Evolutionary conservation across 1,140 invertebrate genomes (phyloP).

Genomic region (Atopsyche davidsoni): DNA sequence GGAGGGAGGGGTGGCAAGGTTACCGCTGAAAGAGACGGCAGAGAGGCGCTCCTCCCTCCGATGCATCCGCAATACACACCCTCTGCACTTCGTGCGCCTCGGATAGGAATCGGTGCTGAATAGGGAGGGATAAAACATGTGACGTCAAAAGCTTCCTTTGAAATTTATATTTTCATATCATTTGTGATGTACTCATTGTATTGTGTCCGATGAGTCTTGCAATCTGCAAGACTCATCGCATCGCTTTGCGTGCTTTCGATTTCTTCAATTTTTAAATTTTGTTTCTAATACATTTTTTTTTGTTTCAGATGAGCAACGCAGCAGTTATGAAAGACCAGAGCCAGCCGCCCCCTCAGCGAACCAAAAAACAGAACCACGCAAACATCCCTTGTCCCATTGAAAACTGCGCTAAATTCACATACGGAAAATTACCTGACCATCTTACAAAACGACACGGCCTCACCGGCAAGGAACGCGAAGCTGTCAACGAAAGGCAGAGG

Average conservation of each 20-base stretch:
- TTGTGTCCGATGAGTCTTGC: no score
- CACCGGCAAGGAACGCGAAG: slow-evolving; percentile 44
- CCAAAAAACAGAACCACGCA: slow-evolving; percentile 48
- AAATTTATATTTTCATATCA: no score
- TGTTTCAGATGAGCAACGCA: slow-evolving; percentile 31
- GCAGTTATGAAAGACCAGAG: slow-evolving; percentile 16
- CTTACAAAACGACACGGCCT: slow-evolving; percentile 46
- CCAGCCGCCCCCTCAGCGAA: slow-evolving; percentile 32
- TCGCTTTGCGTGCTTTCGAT: neutral
- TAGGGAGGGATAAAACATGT: no score
- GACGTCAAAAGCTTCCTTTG: no score
- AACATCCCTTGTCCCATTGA: slow-evolving; percentile 49
- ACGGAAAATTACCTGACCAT: slow-evolving; percentile 47
- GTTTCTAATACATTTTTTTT: slow-evolving; percentile 19
- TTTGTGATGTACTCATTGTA: neutral
- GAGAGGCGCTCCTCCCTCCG: no score
- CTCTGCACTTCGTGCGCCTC: no score
- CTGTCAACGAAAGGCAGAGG: slow-evolving; percentile 46
- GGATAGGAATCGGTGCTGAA: no score
- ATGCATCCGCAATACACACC: no score
- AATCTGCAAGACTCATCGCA: no score
- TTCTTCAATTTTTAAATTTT: slow-evolving; percentile 6
- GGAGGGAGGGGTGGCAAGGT: slow-evolving; percentile 14
- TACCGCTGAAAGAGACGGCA: slow-evolving; percentile 14
- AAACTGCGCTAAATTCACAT: slow-evolving; percentile 47